Conservation (phyloP, 1,140 invertebrate species). For the fruit fly (Drosophila melanogaster) region Release_6_plus_ISO1_MT NT_037436.4:13198501-13199000, state of each 20-base stretch:
- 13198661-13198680: no score
- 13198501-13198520: no score
- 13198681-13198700: no score
- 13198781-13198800: conserved; percentile 3
- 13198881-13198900: conserved; percentile 81
- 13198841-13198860: conserved; percentile 52
- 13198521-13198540: no score
- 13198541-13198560: no score
- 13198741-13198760: background rate
- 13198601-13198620: no score
- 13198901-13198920: conserved; percentile 66
- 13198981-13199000: conserved; percentile 11
- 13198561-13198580: no score
- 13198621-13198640: no score
- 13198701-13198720: no score
- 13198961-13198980: conserved; percentile 6
- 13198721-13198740: background rate
- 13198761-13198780: conserved; percentile 56
- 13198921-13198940: conserved; percentile 36
- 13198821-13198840: conserved; percentile 35
- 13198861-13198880: conserved; percentile 78
- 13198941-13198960: conserved; percentile 22
- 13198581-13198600: no score
- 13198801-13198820: background rate
- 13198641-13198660: no score